Conservation (phyloP, 2,797 vertebrate genomes). For the Orestias chungarensis region DNA sequence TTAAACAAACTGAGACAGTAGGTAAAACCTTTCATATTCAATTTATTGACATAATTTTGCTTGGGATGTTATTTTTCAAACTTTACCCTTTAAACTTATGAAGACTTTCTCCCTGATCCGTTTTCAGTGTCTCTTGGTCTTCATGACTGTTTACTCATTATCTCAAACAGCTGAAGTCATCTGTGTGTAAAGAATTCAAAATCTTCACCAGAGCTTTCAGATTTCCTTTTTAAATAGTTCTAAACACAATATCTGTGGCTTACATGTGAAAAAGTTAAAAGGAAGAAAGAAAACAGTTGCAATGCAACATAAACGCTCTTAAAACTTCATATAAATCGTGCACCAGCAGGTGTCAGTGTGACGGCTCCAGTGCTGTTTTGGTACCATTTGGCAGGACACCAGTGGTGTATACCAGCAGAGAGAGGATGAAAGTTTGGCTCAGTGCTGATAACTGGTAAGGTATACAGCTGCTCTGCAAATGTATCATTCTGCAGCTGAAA, state of each 20-base stretch:
- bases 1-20: too few relatives aligned
- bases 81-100: too few relatives aligned
- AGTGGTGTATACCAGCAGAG: conserved; percentile 57
- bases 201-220: too few relatives aligned
- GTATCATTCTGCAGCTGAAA: conserved; percentile 42
- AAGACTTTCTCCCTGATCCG: too few relatives aligned
- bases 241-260: background rate
- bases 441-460: conserved; percentile 58
- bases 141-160: too few relatives aligned
- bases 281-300: background rate
- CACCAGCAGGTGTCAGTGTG: conserved; percentile 68
- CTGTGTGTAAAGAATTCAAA: too few relatives aligned
- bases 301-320: background rate
- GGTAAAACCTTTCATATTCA: too few relatives aligned
- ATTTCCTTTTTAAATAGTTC: too few relatives aligned
- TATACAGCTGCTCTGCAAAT: conserved; percentile 56
- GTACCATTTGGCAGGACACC: conserved; percentile 61
- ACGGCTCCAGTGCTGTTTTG: conserved; percentile 28
- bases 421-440: conserved; percentile 59
- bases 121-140: too few relatives aligned
- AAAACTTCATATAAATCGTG: background rate
- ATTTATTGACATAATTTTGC: too few relatives aligned
- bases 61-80: too few relatives aligned
- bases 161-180: too few relatives aligned
- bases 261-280: background rate